Evolutionary conservation across 2,888 invertebrate genomes (phyloP).

Genomic region (Hybos culiciformis): DNA sequence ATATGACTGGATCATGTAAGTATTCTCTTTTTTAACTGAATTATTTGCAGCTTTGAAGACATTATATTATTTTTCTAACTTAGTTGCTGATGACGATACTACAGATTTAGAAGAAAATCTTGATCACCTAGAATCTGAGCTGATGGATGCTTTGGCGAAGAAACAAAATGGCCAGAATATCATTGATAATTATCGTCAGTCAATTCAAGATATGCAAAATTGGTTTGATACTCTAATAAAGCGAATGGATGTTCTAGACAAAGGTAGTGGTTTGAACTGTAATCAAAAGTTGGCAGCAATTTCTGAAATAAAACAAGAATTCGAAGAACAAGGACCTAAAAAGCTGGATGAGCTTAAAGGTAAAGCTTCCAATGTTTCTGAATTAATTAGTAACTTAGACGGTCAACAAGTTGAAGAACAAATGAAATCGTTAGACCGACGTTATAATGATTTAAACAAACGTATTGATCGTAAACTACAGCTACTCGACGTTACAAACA

Average conservation of each 20-base stretch:
- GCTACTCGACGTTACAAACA: conserved; percentile 69
- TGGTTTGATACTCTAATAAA: conserved; percentile 73
- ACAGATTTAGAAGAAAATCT: conserved; percentile 58
- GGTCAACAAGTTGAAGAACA: conserved; percentile 85
- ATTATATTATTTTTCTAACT: conserved; percentile 2
- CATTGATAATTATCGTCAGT: conserved; percentile 64
- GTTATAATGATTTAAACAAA: conserved; percentile 72
- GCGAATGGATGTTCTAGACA: conserved; percentile 69
- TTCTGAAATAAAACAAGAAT: conserved; percentile 58
- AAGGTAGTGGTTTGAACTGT: conserved; percentile 69
- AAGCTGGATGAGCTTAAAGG: conserved; percentile 57
- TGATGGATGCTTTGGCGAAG: conserved; percentile 56
- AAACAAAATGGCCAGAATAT: conserved; percentile 62
- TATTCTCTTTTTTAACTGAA: conserved; percentile 8
- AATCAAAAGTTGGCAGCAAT: conserved; percentile 64
- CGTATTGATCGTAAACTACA: conserved; percentile 72
- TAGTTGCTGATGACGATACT: conserved; percentile 44
- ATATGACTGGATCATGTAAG: conserved; percentile 52
- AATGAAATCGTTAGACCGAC: conserved; percentile 69
- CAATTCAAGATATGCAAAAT: conserved; percentile 59
- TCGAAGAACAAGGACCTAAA: conserved; percentile 56
- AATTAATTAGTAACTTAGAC: conserved; percentile 74
- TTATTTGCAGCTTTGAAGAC: neutral
- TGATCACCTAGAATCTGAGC: conserved; percentile 53
- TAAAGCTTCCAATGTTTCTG: conserved; percentile 56